phyloP scores from a whole-genome alignment of 2,113 vertebrate species.

The Pluvianellus socialis region DNA sequence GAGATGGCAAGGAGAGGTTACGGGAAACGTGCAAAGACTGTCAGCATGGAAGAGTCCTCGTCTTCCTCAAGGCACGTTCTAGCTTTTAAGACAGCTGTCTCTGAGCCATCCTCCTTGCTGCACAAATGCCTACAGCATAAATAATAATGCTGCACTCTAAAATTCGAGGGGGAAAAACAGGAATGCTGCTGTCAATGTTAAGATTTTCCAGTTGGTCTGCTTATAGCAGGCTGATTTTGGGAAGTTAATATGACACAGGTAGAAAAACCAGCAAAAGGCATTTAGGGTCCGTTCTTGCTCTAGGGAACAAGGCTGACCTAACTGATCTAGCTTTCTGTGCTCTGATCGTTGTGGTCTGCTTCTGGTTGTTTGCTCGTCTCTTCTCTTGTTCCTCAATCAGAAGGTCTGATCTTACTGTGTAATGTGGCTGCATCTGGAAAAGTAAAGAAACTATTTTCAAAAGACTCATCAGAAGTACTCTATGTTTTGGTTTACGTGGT shows the following conservation, averaged over 20 bases:
- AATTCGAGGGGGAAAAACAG: fast-evolving
- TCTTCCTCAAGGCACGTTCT: not conserved
- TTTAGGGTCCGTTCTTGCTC: not conserved
- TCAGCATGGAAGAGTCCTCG: not conserved
- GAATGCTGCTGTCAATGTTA: not conserved
- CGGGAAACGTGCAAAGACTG: not conserved
- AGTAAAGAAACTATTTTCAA: not conserved
- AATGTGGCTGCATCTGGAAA: not conserved
- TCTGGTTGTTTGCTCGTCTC: not conserved
- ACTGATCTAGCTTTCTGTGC: not conserved
- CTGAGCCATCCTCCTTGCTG: not conserved
- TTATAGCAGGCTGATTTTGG: not conserved
- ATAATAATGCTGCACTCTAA: not conserved
- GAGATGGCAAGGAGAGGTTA: not conserved
- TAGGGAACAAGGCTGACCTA: not conserved
- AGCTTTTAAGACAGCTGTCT: not conserved
- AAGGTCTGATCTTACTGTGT: not conserved
- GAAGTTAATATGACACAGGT: not conserved
- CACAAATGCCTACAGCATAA: not conserved
- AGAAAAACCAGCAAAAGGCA: not conserved
- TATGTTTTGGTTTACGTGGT: not conserved
- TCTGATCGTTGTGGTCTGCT: not conserved
- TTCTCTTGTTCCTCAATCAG: not conserved
- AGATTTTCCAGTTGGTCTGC: not conserved
- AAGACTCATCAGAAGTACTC: not conserved